Conservation (phyloP, 2,888 invertebrate genomes). For the Selenia dentaria region DNA sequence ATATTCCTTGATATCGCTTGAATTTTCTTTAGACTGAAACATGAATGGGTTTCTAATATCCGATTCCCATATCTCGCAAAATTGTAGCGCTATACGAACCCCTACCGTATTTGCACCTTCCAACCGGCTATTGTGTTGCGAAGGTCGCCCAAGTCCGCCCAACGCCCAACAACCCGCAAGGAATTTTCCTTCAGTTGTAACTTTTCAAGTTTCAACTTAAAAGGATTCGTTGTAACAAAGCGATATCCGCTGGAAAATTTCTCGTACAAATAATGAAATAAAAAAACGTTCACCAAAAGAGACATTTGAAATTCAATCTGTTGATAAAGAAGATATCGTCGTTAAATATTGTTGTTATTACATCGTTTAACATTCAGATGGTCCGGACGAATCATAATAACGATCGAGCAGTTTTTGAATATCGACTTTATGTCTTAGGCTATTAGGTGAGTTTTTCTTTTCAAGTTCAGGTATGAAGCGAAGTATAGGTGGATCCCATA, state of each 20-base stretch:
- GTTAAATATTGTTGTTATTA: slow-evolving; percentile 23
- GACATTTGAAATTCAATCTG: slow-evolving; percentile 15
- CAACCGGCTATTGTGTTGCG: not conserved
- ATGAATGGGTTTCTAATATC: too few relatives aligned
- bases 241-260: slow-evolving; percentile 1
- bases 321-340: slow-evolving; percentile 20
- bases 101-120: too few relatives aligned
- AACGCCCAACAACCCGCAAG: not conserved
- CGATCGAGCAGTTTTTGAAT: slow-evolving; percentile 2
- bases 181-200: slow-evolving; percentile 3
- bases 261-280: slow-evolving; percentile 4
- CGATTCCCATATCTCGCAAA: too few relatives aligned
- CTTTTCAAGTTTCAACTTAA: slow-evolving; percentile 4
- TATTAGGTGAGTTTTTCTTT: slow-evolving; percentile 1
- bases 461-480: slow-evolving; percentile 2
- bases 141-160: not conserved
- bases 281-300: slow-evolving; percentile 7
- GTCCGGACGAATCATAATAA: slow-evolving; percentile 17
- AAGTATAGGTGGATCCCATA: slow-evolving; percentile 19
- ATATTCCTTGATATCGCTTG: too few relatives aligned
- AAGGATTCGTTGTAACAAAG: slow-evolving; percentile 13
- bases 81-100: not conserved
- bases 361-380: slow-evolving; percentile 22
- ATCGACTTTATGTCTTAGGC: slow-evolving; percentile 2
- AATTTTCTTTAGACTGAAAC: too few relatives aligned